Evolutionary conservation across 2,113 vertebrate species (phyloP).

Genomic region (Macquaria ambigua): DNA sequence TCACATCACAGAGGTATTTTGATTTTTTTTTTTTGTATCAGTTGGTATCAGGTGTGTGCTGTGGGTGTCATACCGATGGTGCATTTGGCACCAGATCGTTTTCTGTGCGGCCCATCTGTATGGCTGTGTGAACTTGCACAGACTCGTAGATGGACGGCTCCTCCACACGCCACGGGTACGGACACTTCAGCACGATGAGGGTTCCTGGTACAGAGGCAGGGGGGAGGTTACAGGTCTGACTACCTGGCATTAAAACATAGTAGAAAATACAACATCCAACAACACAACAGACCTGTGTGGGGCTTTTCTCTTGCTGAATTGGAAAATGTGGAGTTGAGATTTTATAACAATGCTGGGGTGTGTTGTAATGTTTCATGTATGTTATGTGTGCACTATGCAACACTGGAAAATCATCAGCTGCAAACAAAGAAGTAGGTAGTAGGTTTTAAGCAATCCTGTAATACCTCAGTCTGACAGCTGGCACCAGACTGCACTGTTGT

Average conservation of each 20-base stretch:
- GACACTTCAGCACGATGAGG: constrained; percentile 83
- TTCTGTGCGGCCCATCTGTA: constrained; percentile 92
- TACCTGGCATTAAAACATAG: neutral
- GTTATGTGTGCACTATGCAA: neutral
- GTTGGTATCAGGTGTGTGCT: neutral
- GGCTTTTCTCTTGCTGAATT: neutral
- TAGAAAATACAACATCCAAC: neutral
- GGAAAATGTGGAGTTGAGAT: neutral
- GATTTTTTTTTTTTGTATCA: neutral
- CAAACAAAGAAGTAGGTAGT: neutral
- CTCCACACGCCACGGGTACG: constrained; percentile 92
- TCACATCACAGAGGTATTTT: neutral
- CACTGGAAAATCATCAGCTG: neutral
- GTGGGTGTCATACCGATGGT: constrained; percentile 87
- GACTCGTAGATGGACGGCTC: constrained; percentile 98
- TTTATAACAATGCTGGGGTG: neutral
- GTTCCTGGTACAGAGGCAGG: constrained; percentile 72
- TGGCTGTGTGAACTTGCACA: constrained; percentile 95
- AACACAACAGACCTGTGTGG: neutral
- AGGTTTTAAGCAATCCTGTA: neutral
- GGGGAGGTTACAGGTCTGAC: neutral
- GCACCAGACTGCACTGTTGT: neutral
- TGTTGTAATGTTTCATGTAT: neutral
- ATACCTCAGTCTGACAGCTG: neutral
- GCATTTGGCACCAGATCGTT: constrained; percentile 90